phyloP scores from a whole-genome alignment of 2,113 vertebrate genomes.

The Pseudorhombus dupliciocellatus region DNA sequence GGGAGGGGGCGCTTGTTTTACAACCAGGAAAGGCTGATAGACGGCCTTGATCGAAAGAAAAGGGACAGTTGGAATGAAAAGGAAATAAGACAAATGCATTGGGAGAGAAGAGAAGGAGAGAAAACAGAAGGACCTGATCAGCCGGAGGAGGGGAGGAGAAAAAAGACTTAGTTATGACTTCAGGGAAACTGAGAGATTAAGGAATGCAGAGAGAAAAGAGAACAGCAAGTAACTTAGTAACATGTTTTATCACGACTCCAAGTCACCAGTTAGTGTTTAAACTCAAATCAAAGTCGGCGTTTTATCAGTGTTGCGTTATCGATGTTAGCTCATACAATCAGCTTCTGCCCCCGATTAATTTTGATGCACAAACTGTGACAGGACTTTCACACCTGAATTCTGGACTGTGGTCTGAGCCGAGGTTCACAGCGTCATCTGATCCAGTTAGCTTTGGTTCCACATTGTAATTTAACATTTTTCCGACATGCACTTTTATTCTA shows the following conservation, averaged over 20 bases:
- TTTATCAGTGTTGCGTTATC: no score
- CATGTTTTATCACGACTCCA: constrained; percentile 1
- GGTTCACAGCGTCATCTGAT: no score
- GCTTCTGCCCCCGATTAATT: no score
- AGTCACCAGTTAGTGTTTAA: no score
- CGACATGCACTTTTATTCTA: no score
- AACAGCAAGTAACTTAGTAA: constrained; percentile 46
- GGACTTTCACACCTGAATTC: no score
- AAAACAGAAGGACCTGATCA: constrained; percentile 11
- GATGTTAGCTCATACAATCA: no score
- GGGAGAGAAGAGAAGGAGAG: neutral
- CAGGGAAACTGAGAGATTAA: constrained; percentile 46
- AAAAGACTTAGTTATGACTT: constrained; percentile 56
- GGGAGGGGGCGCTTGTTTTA: neutral
- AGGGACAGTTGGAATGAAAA: constrained; percentile 6
- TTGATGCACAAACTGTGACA: no score
- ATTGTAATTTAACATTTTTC: no score
- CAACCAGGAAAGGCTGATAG: neutral
- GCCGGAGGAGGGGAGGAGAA: constrained; percentile 36
- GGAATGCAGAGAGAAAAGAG: constrained; percentile 16
- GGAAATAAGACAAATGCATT: constrained; percentile 17
- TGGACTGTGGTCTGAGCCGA: no score
- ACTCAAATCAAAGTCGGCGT: no score
- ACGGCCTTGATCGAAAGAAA: constrained; percentile 7
- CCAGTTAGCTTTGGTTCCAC: no score